Base-by-base conservation (phyloP, 2,797 vertebrate genomes). In the Brotogeris chrysoptera region DNA sequence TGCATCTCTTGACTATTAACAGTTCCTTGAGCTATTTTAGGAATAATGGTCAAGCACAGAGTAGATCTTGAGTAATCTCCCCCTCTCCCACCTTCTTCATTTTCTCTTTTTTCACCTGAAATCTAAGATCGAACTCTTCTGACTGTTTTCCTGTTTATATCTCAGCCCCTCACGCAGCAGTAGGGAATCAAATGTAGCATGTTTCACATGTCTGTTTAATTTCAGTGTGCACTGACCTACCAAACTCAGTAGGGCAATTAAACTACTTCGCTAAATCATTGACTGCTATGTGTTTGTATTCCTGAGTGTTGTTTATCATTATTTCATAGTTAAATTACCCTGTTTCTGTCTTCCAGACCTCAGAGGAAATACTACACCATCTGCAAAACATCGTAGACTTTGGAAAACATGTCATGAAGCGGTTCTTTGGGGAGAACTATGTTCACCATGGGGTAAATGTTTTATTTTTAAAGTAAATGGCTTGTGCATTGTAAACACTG, bases 351-450 rank as follows among this genome's bases (percentile, higher is more conserved):
- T 95, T 97, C 32, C 97, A 99, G 99, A 98, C 98, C 24, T 98
- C 98, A 16, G 99, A 99, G 93, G 99, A 99, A 97, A 98, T 99
- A 74, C 99, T 98, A 73, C 98, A 98, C 65, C 99, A 99, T 95
- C 98, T 99, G 76, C 99, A 99, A 96, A 99, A 99, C 98, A 99
- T 99, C 1, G 98, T 99, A 39, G 98, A 99, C 97, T 99, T 99
- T 27, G 98, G 98, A 96, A 99, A 98, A 97, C 99, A 99, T 24
- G 98, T 99, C 78, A 99, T 99, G 99, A 99, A 99, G 97, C 98
- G 98, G 88, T 98, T 99, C 96, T 98, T 99, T 74, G 99, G 99
- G 90, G 99, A 99, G 93, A 99, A 98, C 95, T 99, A 98, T 44
- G 98, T 99, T 96, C 99, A 99, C 81, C 99, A 98, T 17, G 99